Conservation (phyloP, 2,797 vertebrate species). For the Arctocebus calabarensis region DNA sequence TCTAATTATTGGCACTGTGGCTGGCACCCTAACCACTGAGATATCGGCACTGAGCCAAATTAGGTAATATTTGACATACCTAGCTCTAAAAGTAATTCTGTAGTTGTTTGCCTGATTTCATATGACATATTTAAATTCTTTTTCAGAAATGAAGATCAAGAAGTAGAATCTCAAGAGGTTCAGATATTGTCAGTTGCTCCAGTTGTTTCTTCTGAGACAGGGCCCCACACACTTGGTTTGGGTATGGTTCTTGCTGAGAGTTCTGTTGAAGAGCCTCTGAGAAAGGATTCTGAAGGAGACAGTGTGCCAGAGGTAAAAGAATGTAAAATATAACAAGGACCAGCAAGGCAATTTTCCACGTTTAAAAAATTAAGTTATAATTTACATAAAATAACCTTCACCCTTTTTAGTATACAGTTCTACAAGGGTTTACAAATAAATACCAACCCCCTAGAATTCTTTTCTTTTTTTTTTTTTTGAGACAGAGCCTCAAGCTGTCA, state of each 20-base stretch:
- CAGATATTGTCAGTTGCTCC: constrained; percentile 56
- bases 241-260: constrained; percentile 19
- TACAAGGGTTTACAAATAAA: not conserved
- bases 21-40: no score
- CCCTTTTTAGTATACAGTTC: not conserved
- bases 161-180: constrained; percentile 54
- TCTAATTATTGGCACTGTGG: no score
- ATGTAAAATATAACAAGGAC: not conserved
- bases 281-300: constrained; percentile 13
- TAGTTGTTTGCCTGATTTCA: constrained; percentile 49
- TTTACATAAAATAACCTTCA: not conserved
- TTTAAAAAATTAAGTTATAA: not conserved
- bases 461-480: no score
- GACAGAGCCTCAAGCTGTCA: no score
- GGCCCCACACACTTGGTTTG: not conserved
- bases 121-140: constrained; percentile 42
- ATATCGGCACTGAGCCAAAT: not conserved
- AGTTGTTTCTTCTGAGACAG: constrained; percentile 61
- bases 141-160: constrained; percentile 81
- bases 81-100: not conserved
- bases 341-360: not conserved
- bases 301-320: constrained; percentile 83
- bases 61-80: not conserved
- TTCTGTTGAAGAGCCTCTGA: constrained; percentile 49
- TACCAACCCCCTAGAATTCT: not conserved